phyloP scores from a whole-genome alignment of 2,888 invertebrate genomes.

The Subacronicta megacephala region DNA sequence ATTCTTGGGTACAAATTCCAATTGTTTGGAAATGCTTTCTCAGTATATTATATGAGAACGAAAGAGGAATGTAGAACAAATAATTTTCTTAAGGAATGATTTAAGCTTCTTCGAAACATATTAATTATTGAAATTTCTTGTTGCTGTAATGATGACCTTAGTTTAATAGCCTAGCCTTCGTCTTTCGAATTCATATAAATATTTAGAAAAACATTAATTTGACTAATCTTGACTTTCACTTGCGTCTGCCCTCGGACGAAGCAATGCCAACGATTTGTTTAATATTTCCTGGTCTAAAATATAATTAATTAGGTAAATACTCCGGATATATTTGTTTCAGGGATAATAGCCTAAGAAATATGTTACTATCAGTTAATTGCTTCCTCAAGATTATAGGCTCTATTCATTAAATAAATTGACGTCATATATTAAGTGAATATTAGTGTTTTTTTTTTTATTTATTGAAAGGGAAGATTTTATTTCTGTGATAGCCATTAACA shows the following conservation, averaged over 20 bases:
- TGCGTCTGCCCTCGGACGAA: constrained; percentile 3
- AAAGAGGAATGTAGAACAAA: too few relatives aligned
- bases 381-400: constrained; percentile 11
- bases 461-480: constrained; percentile 1
- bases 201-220: too few relatives aligned
- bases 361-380: background rate
- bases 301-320: constrained; percentile 11
- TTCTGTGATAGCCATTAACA: constrained; percentile 34
- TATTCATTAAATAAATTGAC: too few relatives aligned
- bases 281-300: constrained; percentile 13
- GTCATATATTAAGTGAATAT: background rate
- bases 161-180: too few relatives aligned
- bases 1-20: too few relatives aligned
- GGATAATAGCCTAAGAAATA: constrained; percentile 5
- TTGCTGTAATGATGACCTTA: too few relatives aligned
- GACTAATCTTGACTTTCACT: constrained; percentile 8
- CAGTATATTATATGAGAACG: too few relatives aligned
- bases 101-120: too few relatives aligned
- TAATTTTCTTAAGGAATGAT: too few relatives aligned
- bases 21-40: too few relatives aligned
- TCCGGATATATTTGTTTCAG: constrained; percentile 6
- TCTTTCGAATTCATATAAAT: too few relatives aligned
- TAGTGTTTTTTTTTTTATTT: background rate
- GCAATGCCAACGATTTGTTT: constrained; percentile 17
- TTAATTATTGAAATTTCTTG: too few relatives aligned